Conservation (phyloP, 2,797 vertebrate species). For the Acanthurus leucopareius region DNA sequence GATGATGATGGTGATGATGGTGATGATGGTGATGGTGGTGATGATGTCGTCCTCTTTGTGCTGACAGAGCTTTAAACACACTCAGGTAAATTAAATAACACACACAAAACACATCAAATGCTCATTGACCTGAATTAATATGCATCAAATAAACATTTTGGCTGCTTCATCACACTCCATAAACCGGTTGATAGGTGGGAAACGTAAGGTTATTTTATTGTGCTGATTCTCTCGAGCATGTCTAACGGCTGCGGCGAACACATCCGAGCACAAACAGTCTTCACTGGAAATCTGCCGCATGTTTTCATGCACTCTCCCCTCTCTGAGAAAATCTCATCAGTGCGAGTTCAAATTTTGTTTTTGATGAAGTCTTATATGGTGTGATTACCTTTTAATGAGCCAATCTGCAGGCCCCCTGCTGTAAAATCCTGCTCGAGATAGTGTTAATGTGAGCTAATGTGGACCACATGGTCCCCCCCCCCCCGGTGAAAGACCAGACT, state of each 20-base stretch:
- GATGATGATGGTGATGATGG: not conserved
- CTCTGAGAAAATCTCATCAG: constrained; percentile 35
- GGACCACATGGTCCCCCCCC: constrained; percentile 46
- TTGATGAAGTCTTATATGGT: constrained; percentile 59
- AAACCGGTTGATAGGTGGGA: constrained; percentile 41
- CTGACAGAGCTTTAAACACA: constrained; percentile 14
- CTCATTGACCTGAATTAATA: constrained; percentile 57
- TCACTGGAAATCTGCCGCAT: constrained; percentile 24
- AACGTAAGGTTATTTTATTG: constrained; percentile 35
- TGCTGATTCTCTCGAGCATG: constrained; percentile 7
- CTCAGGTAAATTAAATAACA: constrained; percentile 17
- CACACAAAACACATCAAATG: constrained; percentile 4
- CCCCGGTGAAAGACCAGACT: constrained; percentile 13
- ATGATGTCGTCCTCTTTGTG: not conserved
- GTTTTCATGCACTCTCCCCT: not conserved
- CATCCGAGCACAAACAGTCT: constrained; percentile 16
- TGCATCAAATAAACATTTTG: constrained; percentile 43
- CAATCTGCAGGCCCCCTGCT: constrained; percentile 58
- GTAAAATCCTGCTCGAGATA: constrained; percentile 44
- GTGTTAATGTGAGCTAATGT: constrained; percentile 53
- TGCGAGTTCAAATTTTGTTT: constrained; percentile 56
- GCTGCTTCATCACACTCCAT: constrained; percentile 36
- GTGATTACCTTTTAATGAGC: constrained; percentile 68
- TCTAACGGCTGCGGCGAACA: not conserved
- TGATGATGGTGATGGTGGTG: not conserved